Conservation (phyloP, 2,888 invertebrate species). For the Trypoxylon attenuatum region DNA sequence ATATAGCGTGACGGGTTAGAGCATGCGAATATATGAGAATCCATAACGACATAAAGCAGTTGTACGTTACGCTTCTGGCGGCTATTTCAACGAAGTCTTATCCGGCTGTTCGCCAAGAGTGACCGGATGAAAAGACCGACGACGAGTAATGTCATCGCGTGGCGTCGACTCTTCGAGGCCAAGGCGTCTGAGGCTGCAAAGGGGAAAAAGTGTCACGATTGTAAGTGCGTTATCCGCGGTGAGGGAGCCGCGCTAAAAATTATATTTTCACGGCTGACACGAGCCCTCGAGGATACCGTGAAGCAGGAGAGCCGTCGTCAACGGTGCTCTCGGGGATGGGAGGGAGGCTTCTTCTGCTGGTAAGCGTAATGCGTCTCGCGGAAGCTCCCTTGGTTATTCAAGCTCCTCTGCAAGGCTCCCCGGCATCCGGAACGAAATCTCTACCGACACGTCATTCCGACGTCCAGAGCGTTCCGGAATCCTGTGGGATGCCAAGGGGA, state of each 20-base stretch:
- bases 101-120: no score
- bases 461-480: conserved; percentile 40
- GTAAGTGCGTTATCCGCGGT: conserved; percentile 10
- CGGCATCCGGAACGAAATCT: conserved; percentile 52
- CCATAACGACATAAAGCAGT: background rate
- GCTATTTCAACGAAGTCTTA: background rate
- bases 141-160: no score
- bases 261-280: conserved; percentile 45
- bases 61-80: background rate
- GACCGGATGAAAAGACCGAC: background rate
- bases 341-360: conserved; percentile 21
- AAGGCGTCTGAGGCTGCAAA: background rate
- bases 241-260: conserved; percentile 33
- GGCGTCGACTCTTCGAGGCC: no score
- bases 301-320: no score
- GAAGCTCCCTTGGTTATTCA: conserved; percentile 35
- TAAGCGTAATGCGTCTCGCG: conserved; percentile 28
- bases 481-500: conserved; percentile 10
- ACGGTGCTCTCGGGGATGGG: conserved; percentile 25
- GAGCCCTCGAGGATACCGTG: conserved; percentile 29
- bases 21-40: no score
- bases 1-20: no score
- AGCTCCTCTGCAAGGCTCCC: conserved; percentile 28
- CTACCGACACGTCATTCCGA: conserved; percentile 49
- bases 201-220: conserved; percentile 10